Base-by-base conservation (phyloP, 1,140 invertebrate genomes). In the Orchesella cincta region DNA sequence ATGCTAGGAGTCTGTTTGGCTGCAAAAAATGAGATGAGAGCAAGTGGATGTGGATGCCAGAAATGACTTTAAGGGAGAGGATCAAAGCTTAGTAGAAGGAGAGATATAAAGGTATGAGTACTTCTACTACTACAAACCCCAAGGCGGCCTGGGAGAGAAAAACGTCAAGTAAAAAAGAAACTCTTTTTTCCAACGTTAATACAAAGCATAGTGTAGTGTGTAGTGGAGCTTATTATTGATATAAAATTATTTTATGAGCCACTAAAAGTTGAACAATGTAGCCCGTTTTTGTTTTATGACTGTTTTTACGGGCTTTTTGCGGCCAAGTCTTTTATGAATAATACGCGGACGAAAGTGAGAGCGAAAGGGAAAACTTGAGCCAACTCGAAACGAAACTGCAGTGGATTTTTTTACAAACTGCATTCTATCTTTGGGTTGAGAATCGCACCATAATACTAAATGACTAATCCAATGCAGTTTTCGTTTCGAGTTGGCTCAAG, bases 261-360 rank as follows among this genome's bases (percentile, higher is more conserved):
- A 77, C 64, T 77, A 77, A 77, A 77, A 77, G 64, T 73, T 46
- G 67, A 73, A 77, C 71, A 77, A 77, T 77, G 73, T 73, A 71
- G 52, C 71, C 71, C 51, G 35, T 72, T 73, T 77, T 73, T 70
- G 34, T 77, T 77, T 77, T 77, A 77, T 73, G 52, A 54, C 35
- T 73, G 23, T 36, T 20, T 51, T 73, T 73, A 46, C 34, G 2
- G 36, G 35, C 62, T 67, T 33, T 67, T 67, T 67, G 62, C 31
- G 62, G 62, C 62, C 62, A 67, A 67, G 28, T 67, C 12, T 67
- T 67, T 67, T 67, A 67, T 67, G 62, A 67, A 67, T 29, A 67
- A 67, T 67, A 67, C n/a, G 8, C n/a, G 33, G 23, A 33, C 12
- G 54, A 5, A 23, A 12, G 54, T 8, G 39, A 46, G 39, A 46